Evolutionary conservation across 1,140 invertebrate genomes (phyloP).

Genomic region (Rhizoglyphus robini): DNA sequence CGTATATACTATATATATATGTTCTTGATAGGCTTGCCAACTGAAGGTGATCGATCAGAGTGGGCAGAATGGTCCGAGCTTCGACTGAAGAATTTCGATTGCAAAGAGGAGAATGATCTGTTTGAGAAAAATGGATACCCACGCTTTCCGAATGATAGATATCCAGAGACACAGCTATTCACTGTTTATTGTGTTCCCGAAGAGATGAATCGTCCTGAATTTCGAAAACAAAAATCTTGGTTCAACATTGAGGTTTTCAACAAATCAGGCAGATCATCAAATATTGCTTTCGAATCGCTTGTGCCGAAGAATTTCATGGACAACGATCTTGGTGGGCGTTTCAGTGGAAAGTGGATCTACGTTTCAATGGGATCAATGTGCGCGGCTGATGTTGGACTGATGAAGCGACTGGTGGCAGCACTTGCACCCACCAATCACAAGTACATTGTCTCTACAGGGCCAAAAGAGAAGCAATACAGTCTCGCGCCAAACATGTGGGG

Average conservation of each 20-base stretch:
- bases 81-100: neutral
- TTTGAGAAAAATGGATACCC: neutral
- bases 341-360: conserved; percentile 17
- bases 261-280: neutral
- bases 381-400: conserved; percentile 23
- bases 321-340: neutral
- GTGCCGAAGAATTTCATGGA: neutral
- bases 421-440: neutral
- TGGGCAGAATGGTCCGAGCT: neutral
- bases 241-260: conserved; percentile 16
- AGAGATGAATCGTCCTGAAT: conserved; percentile 9
- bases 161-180: neutral
- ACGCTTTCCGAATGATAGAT: neutral
- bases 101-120: neutral
- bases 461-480: neutral
- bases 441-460: conserved; percentile 17
- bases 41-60: neutral
- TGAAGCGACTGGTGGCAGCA: conserved; percentile 13
- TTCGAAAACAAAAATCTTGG: neutral
- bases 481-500: conserved; percentile 24
- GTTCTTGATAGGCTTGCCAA: neutral
- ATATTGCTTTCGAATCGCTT: neutral
- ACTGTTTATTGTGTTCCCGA: conserved; percentile 17
- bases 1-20: too few species aligned
- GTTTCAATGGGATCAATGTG: conserved; percentile 20